Conservation (phyloP, 1,140 invertebrate genomes). For the Drosophila tsacasi region DNA sequence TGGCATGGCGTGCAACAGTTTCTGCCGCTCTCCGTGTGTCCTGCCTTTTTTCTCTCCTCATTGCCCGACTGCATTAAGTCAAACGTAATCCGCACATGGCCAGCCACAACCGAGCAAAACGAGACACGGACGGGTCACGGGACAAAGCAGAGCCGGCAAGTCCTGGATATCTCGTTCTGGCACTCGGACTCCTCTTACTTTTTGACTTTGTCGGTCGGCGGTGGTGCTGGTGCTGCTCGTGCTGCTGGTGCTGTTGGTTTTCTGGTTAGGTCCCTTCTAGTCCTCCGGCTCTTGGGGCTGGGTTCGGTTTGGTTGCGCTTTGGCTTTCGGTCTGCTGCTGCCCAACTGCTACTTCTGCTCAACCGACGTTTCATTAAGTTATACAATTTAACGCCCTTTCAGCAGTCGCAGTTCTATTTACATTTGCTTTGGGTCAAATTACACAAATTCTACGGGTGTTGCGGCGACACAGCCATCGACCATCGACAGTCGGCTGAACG, state of each 20-base stretch:
- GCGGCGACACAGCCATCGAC: slow-evolving; percentile 78
- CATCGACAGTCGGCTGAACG: slow-evolving; percentile 51
- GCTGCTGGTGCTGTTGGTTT: slow-evolving; percentile 66
- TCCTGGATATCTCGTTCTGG: slow-evolving; percentile 44
- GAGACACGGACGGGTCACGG: slow-evolving; percentile 15
- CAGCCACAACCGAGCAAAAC: slow-evolving; percentile 63
- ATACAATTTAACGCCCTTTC: slow-evolving; percentile 84
- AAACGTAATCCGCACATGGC: slow-evolving; percentile 83
- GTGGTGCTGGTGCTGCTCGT: slow-evolving; percentile 41
- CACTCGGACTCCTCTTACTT: slow-evolving; percentile 55
- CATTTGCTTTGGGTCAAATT: slow-evolving; percentile 84
- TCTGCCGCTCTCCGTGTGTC: slow-evolving; percentile 21
- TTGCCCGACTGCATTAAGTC: slow-evolving; percentile 72
- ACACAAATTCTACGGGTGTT: slow-evolving; percentile 84
- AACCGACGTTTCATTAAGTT: slow-evolving; percentile 79
- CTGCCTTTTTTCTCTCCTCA: slow-evolving; percentile 7
- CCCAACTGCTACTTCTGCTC: slow-evolving; percentile 23
- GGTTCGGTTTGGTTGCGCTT: slow-evolving; percentile 48
- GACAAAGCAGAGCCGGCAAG: slow-evolving; percentile 45
- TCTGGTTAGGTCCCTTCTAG: slow-evolving; percentile 74
- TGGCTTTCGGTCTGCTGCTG: slow-evolving; percentile 73
- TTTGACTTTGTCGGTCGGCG: slow-evolving; percentile 71
- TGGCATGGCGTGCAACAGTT: slow-evolving; percentile 78
- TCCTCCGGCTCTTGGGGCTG: slow-evolving; percentile 40
- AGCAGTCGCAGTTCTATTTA: slow-evolving; percentile 81